Conservation (phyloP, 2,888 invertebrate species). For the Axea sp. region DNA sequence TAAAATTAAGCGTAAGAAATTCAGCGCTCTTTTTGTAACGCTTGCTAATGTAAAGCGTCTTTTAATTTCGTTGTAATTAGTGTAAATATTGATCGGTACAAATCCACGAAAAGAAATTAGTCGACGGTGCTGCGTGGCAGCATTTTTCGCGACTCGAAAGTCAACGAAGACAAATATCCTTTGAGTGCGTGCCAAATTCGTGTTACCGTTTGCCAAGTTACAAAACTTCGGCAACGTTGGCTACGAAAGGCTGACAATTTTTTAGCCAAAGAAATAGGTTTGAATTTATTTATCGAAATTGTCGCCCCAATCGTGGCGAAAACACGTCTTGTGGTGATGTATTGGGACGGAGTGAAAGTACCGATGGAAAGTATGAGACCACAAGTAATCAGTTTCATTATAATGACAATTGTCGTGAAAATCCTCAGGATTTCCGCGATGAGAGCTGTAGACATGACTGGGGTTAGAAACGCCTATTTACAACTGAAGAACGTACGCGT, state of each 20-base stretch:
- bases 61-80: constrained; percentile 47
- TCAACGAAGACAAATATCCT: constrained; percentile 60
- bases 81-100: constrained; percentile 51
- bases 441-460: constrained; percentile 54
- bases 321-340: constrained; percentile 33
- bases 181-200: constrained; percentile 53
- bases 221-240: constrained; percentile 35
- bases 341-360: constrained; percentile 22
- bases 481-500: constrained; percentile 49
- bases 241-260: constrained; percentile 33
- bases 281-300: constrained; percentile 43
- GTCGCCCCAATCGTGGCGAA: constrained; percentile 15
- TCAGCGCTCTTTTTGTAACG: not conserved
- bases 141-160: constrained; percentile 49
- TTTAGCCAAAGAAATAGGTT: constrained; percentile 20
- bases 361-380: constrained; percentile 24
- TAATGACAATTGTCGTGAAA: constrained; percentile 59
- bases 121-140: too few species aligned
- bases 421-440: constrained; percentile 59
- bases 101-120: constrained; percentile 49
- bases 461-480: constrained; percentile 49
- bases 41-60: constrained; percentile 3
- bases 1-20: constrained; percentile 12
- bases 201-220: constrained; percentile 47
- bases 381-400: constrained; percentile 61